A percentile compares a stretch with the other conserved stretches of the same genome.
phyloP scores from a whole-genome alignment of 2,888 invertebrate genomes.

The Calameuta idolon region DNA sequence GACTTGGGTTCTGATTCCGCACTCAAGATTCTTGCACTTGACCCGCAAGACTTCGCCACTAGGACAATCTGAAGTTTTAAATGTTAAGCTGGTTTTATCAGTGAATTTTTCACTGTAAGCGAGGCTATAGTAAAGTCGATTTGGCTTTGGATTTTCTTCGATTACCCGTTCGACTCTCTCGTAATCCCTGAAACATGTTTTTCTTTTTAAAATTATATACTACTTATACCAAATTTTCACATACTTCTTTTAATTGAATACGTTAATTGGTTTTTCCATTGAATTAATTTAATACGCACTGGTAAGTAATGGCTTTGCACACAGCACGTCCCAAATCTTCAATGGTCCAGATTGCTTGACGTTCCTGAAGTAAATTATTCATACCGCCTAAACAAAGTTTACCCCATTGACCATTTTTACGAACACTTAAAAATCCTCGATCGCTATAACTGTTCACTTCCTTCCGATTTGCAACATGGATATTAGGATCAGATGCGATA shows the following conservation, averaged over 20 bases:
- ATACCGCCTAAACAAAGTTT: conserved; percentile 80
- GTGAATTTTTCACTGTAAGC: conserved; percentile 68
- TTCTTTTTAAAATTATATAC: neutral
- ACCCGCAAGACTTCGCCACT: conserved; percentile 76
- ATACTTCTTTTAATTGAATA: no score
- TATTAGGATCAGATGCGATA: neutral
- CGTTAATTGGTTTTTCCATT: neutral
- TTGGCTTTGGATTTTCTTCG: conserved; percentile 47
- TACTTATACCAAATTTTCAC: neutral
- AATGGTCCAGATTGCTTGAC: conserved; percentile 74
- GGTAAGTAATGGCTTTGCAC: conserved; percentile 81
- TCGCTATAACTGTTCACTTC: conserved; percentile 59
- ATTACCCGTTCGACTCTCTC: conserved; percentile 63
- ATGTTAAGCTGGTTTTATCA: conserved; percentile 75
- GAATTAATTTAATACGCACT: conserved; percentile 68
- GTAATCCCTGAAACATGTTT: conserved; percentile 57
- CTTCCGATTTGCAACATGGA: conserved; percentile 22
- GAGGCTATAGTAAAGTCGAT: conserved; percentile 72
- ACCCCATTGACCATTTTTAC: conserved; percentile 82
- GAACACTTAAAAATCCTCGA: conserved; percentile 78
- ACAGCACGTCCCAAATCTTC: conserved; percentile 81
- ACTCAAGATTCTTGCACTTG: conserved; percentile 77
- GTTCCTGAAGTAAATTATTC: conserved; percentile 71
- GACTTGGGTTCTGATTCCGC: conserved; percentile 79
- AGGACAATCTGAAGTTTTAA: conserved; percentile 74